phyloP scores from a whole-genome alignment of 2,113 vertebrate genomes.

The Serinus canaria region DNA sequence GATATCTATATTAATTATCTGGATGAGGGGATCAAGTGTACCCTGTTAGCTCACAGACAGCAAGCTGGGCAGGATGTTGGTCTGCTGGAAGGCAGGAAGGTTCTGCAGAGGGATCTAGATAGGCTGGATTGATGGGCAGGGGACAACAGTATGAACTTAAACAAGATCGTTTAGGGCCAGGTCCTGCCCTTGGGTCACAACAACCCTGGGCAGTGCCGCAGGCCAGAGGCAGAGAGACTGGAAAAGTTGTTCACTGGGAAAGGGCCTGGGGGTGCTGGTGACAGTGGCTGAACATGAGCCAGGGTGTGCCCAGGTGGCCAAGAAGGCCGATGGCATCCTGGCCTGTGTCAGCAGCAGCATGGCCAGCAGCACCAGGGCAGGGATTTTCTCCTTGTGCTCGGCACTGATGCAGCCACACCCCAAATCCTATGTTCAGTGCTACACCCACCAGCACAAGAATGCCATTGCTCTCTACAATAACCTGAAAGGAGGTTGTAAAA shows the following conservation, averaged over 20 bases:
- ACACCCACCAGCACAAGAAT: neutral
- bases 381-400: accelerated
- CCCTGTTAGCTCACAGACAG: neutral
- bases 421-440: neutral
- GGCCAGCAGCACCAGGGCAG: neutral
- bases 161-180: accelerated
- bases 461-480: neutral
- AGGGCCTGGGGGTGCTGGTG: neutral
- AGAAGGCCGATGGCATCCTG: neutral
- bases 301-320: neutral
- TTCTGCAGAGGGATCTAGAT: neutral
- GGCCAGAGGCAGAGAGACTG: neutral
- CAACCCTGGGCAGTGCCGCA: neutral
- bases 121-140: neutral
- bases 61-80: neutral
- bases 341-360: accelerated
- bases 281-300: neutral
- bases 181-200: neutral
- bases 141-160: neutral
- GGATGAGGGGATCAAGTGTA: neutral
- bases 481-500: neutral
- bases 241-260: neutral
- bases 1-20: neutral
- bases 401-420: too few relatives aligned
- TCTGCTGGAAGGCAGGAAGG: neutral